Evolutionary conservation across 1,140 invertebrate genomes (phyloP), one percentile per base, ranked within the genome.

Genomic region (Ectropis grisescens): DNA sequence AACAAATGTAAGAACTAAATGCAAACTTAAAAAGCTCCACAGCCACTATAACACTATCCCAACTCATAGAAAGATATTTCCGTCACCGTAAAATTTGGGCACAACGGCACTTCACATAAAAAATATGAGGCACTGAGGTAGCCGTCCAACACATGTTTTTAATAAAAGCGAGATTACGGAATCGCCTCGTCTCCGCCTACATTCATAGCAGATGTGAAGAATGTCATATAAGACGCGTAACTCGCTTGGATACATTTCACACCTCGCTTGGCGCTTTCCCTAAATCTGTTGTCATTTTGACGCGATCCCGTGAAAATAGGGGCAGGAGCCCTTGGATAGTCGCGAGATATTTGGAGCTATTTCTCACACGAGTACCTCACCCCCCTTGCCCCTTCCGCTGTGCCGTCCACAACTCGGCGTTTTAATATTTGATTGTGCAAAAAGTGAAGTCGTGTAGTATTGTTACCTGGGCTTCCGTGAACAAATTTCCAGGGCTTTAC

Each of bases 231-330:
- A 58, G 58, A n/a, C n/a, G 55, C 52, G 62, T 55, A 41, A 47
- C 55, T 29, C 68, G 69, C 65, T 59, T 49, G 66, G 64, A 68
- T 74, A 76, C 67, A 70, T 80, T 80, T 80, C 57, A 80, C 74
- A 74, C 61, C 58, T 69, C 69, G 74, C 68, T 75, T 64, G 50
- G 57, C 75, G 68, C 71, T 76, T 72, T 69, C 59, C 74, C 66
- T 70, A 75, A 79, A 72, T 75, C 71, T 75, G 66, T 76, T 76
- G 75, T 80, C 70, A 80, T 75, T 75, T 68, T 36, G 58, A 39
- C 51, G 50, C 61, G 60, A 74, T 79, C 67, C 68, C 66, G 54
- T 54, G 58, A 56, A 71, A 67, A 75, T 72, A 64, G 60, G 70
- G 65, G 45, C 61, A 61, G 40, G 59, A 64, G 71, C 71, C 62